Evolutionary conservation across 1,140 invertebrate genomes (phyloP).

Genomic region (Samia ricini): DNA sequence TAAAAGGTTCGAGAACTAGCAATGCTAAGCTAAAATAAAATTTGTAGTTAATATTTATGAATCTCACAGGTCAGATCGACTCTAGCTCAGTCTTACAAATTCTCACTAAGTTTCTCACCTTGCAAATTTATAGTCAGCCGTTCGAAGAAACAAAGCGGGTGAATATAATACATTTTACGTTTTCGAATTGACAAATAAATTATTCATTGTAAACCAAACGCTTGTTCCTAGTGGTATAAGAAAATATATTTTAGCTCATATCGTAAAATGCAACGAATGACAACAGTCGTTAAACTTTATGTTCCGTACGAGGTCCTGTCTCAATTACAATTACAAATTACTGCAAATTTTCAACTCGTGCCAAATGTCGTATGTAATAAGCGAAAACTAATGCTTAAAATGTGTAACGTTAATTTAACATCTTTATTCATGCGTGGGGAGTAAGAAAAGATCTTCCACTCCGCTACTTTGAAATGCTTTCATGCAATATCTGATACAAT

Average conservation of each 20-base stretch:
- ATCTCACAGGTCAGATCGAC: constrained; percentile 1
- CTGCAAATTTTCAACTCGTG: constrained; percentile 54
- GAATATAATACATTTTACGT: constrained; percentile 50
- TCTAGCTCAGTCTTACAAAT: constrained; percentile 40
- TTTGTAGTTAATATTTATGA: constrained; percentile 42
- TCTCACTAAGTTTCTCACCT: constrained; percentile 39
- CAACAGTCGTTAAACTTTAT: constrained; percentile 68
- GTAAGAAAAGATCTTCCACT: neutral
- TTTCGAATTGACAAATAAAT: constrained; percentile 60
- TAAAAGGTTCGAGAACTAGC: too few relatives aligned
- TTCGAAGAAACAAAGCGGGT: constrained; percentile 24
- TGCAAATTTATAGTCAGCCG: constrained; percentile 33
- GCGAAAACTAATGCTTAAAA: constrained; percentile 41
- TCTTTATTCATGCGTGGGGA: constrained; percentile 24
- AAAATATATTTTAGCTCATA: constrained; percentile 60
- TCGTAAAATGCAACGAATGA: constrained; percentile 64
- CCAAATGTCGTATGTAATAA: constrained; percentile 45
- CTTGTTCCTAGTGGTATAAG: constrained; percentile 53
- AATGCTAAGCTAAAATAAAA: constrained; percentile 29
- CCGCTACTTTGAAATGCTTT: neutral
- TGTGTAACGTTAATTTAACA: constrained; percentile 39
- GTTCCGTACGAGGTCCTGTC: constrained; percentile 42
- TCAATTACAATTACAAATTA: constrained; percentile 75
- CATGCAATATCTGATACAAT: neutral
- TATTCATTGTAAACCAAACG: constrained; percentile 58